Evolutionary conservation across 2,797 vertebrate species (phyloP).

Genomic region (Benthosema pterotum): DNA sequence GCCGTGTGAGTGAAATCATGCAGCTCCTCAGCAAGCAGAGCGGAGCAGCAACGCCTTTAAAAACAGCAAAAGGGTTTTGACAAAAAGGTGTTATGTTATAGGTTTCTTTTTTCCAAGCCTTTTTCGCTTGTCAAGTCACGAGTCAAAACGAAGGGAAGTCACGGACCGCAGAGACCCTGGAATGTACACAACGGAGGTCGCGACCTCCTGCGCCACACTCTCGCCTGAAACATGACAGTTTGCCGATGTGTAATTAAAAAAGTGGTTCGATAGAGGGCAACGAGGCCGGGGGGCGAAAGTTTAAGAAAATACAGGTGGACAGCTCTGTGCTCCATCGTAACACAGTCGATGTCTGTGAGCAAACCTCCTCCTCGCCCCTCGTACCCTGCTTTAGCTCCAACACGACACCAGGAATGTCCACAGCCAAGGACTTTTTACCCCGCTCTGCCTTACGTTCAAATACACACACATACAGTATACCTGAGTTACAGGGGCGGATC

Average conservation of each 20-base stretch:
- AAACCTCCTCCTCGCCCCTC: slow-evolving; percentile 35
- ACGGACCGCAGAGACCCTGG: slow-evolving; percentile 28
- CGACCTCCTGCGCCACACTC: slow-evolving; percentile 46
- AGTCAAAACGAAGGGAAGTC: slow-evolving; percentile 22
- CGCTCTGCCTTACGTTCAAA: slow-evolving; percentile 48
- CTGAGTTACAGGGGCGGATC: too few relatives aligned
- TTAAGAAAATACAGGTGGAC: slow-evolving; percentile 81
- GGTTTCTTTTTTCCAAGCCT: slow-evolving; percentile 24
- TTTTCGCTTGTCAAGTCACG: slow-evolving; percentile 10
- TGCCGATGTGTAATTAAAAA: slow-evolving; percentile 66
- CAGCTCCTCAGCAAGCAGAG: too few relatives aligned
- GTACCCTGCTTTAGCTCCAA: slow-evolving; percentile 65
- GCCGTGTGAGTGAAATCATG: too few relatives aligned
- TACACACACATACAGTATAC: slow-evolving; percentile 10
- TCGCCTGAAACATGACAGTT: slow-evolving; percentile 53
- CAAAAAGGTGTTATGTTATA: slow-evolving; percentile 20
- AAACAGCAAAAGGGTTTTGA: slow-evolving; percentile 33
- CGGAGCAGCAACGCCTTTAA: neutral
- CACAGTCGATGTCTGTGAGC: slow-evolving; percentile 61
- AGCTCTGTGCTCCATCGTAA: slow-evolving; percentile 56
- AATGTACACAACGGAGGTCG: slow-evolving; percentile 40
- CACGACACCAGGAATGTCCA: slow-evolving; percentile 59
- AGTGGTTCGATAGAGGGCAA: slow-evolving; percentile 47
- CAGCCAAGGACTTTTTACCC: slow-evolving; percentile 49
- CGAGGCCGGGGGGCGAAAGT: slow-evolving; percentile 56